Conservation (phyloP, 2,888 invertebrate species). For the Chelonus formosanus region DNA sequence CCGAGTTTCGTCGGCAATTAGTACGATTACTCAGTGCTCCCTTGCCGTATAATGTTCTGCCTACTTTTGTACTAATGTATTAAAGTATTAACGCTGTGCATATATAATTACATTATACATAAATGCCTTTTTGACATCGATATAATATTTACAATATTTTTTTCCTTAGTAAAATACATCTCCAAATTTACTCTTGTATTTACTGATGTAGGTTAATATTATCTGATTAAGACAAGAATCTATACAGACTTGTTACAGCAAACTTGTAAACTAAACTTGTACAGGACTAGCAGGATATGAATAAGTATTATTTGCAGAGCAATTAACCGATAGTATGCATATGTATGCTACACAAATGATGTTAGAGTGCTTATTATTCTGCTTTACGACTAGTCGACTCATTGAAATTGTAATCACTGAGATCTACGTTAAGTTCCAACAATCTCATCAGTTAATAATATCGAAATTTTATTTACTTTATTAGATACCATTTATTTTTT, state of each 20-base stretch:
- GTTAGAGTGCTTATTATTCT: constrained; percentile 26
- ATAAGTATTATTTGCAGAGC: constrained; percentile 43
- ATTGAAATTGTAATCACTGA: constrained; percentile 22
- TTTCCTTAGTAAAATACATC: too few relatives aligned
- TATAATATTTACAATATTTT: too few relatives aligned
- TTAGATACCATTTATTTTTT: too few relatives aligned
- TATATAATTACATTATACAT: too few relatives aligned
- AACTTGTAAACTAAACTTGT: constrained; percentile 7
- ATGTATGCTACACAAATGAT: constrained; percentile 39
- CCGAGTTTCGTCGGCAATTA: constrained; percentile 38
- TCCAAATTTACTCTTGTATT: not conserved
- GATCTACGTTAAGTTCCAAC: constrained; percentile 8
- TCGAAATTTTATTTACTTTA: too few relatives aligned
- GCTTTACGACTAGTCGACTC: constrained; percentile 9
- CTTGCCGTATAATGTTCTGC: too few relatives aligned
- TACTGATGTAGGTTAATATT: constrained; percentile 7
- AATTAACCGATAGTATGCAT: constrained; percentile 50
- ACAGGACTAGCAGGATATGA: constrained; percentile 18
- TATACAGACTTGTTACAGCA: constrained; percentile 35
- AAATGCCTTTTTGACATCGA: too few relatives aligned
- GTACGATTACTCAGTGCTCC: constrained; percentile 35
- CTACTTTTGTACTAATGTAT: too few relatives aligned
- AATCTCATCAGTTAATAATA: not conserved
- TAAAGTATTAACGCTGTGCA: too few relatives aligned
- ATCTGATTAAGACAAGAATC: constrained; percentile 11